Evolutionary conservation across 2,797 vertebrate genomes (phyloP).

Genomic region (Emys orbicularis): DNA sequence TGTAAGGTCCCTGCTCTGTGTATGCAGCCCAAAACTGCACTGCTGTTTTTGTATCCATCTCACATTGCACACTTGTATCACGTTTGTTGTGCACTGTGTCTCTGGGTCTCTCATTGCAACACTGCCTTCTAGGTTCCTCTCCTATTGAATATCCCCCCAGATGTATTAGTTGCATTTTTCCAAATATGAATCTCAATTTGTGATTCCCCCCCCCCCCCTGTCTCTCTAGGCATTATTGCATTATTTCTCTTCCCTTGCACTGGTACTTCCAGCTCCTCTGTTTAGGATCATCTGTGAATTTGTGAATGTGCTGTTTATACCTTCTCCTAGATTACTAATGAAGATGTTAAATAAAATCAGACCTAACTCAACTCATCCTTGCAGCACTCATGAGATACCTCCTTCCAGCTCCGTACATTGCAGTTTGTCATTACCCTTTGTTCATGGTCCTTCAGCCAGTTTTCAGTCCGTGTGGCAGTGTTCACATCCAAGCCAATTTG

Average conservation of each 20-base stretch:
- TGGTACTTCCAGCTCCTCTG: constrained; percentile 51
- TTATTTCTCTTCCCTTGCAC: constrained; percentile 19
- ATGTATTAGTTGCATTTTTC: background rate
- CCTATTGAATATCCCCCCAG: background rate
- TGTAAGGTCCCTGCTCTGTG: background rate
- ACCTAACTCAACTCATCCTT: constrained; percentile 30
- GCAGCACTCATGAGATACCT: background rate
- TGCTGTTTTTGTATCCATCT: background rate
- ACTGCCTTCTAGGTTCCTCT: background rate
- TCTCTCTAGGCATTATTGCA: background rate
- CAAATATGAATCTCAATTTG: background rate
- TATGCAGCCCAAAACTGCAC: background rate
- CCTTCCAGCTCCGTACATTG: constrained; percentile 40
- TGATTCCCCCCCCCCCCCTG: background rate
- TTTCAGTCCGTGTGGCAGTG: constrained; percentile 45
- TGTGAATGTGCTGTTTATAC: constrained; percentile 45
- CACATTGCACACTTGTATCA: accelerated
- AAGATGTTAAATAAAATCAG: constrained; percentile 70
- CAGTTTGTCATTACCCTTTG: constrained; percentile 69
- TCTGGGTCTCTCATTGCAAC: background rate
- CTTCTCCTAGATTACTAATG: constrained; percentile 63
- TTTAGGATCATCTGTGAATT: constrained; percentile 50
- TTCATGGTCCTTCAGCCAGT: constrained; percentile 62
- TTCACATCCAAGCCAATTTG: constrained; percentile 43
- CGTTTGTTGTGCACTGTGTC: background rate